A percentile compares a stretch with the other conserved stretches of the same genome.
Evolutionary conservation across 1,140 invertebrate genomes (phyloP).

Genomic region (Liolophura sinensis): DNA sequence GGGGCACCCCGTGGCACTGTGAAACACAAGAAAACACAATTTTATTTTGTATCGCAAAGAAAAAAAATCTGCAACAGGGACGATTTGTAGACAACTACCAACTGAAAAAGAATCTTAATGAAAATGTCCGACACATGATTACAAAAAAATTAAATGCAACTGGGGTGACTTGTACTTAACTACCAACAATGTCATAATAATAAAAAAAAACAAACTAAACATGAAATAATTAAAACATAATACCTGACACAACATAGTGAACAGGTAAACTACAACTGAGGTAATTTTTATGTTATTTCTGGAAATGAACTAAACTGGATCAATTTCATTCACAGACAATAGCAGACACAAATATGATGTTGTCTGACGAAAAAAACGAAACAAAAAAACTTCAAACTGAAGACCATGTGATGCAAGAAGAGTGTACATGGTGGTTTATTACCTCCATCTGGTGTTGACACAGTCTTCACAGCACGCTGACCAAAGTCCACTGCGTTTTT

Average conservation of each 20-base stretch:
- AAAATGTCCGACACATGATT: no score
- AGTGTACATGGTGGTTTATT: constrained; percentile 34
- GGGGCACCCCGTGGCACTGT: constrained; percentile 60
- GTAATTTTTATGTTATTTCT: no score
- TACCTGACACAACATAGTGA: no score
- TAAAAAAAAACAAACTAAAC: no score
- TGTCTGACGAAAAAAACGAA: background rate
- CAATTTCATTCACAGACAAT: background rate
- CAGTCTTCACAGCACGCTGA: constrained; percentile 86
- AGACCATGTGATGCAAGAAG: background rate
- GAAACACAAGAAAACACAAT: constrained; percentile 31
- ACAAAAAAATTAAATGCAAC: constrained; percentile 12
- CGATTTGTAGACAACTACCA: no score
- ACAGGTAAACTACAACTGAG: no score
- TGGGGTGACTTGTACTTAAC: constrained; percentile 3
- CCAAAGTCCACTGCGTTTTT: constrained; percentile 91
- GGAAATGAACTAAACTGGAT: no score
- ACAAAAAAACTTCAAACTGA: background rate
- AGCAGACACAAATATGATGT: background rate
- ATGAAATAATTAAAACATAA: no score
- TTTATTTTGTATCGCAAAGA: background rate
- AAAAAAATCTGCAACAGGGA: no score
- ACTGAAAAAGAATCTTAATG: constrained; percentile 26
- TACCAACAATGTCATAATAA: no score
- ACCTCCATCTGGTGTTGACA: constrained; percentile 87